Evolutionary conservation across 37 sponge, comb jelly and placozoan genomes (phyloP).

Genomic region (Tethya wilhelma): DNA sequence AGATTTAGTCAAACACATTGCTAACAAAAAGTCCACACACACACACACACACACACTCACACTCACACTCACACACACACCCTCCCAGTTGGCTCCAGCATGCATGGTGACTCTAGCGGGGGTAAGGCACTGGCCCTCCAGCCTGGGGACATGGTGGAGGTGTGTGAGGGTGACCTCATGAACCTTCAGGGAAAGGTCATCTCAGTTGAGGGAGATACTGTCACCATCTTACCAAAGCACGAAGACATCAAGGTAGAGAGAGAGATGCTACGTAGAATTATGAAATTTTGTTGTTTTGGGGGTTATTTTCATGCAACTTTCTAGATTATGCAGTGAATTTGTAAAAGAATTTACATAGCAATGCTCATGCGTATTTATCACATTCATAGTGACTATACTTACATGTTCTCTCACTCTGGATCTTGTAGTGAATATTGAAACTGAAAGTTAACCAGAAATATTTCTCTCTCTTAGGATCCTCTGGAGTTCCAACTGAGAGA

Average conservation of each 20-base stretch:
- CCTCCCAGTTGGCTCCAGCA: conserved; percentile 15
- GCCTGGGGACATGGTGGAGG: conserved; percentile 94
- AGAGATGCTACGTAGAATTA: not conserved
- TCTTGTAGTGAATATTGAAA: too few relatives aligned
- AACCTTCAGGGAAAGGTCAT: conserved; percentile 89
- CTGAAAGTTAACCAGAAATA: not conserved
- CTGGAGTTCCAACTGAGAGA: conserved; percentile 84
- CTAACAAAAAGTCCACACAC: not conserved
- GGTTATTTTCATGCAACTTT: too few relatives aligned
- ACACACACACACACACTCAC: not conserved
- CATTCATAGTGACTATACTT: too few relatives aligned
- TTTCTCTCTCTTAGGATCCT: conserved; percentile 55
- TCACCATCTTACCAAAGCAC: conserved; percentile 90
- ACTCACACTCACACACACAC: not conserved
- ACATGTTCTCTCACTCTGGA: too few relatives aligned
- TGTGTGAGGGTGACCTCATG: conserved; percentile 92
- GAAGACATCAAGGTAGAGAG: conserved; percentile 85
- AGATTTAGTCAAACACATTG: not conserved
- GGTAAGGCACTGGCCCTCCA: conserved; percentile 40
- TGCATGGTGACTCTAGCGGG: not conserved
- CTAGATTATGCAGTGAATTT: too few relatives aligned
- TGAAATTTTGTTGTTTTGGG: too few relatives aligned
- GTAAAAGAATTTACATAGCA: too few relatives aligned
- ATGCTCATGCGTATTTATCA: too few relatives aligned
- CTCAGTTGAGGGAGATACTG: conserved; percentile 74